Percentiles rank a stretch among this genome's conserved stretches.
Evolutionary conservation across 2,888 invertebrate species (phyloP).

Genomic region (Lysandra coridon): DNA sequence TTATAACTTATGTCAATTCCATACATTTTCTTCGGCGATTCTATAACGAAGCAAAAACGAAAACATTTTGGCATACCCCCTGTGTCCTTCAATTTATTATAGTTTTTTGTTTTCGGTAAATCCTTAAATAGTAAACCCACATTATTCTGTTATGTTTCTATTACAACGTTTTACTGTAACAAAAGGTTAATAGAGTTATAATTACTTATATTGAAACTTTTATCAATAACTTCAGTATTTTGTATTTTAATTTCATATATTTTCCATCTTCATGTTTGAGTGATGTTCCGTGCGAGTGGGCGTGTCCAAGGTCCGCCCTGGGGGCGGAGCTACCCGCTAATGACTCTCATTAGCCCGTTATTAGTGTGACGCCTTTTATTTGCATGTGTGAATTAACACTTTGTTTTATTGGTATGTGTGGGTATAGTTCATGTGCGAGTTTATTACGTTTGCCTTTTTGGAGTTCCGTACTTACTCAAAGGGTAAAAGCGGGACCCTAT

Average conservation of each 20-base stretch:
- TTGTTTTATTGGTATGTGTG: conserved; percentile 1
- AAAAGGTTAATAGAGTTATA: too few species aligned
- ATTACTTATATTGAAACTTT: too few species aligned
- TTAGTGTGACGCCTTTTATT: conserved; percentile 30
- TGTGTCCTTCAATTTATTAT: too few species aligned
- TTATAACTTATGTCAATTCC: too few species aligned
- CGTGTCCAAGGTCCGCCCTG: conserved; percentile 52
- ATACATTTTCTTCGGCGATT: too few species aligned
- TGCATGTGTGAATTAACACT: neutral
- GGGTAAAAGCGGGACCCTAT: neutral
- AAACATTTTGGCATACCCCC: too few species aligned
- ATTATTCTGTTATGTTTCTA: too few species aligned
- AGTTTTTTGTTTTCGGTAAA: too few species aligned
- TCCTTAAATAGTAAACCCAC: too few species aligned
- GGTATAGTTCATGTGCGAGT: neutral
- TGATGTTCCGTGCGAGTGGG: conserved; percentile 43
- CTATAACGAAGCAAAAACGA: too few species aligned
- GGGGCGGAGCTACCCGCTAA: conserved; percentile 61
- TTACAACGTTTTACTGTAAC: too few species aligned
- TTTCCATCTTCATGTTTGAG: neutral
- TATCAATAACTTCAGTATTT: too few species aligned
- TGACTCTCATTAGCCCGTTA: conserved; percentile 49
- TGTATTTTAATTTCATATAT: neutral
- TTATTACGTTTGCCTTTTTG: neutral
- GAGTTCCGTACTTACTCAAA: neutral